Conservation (phyloP, 1,140 invertebrate species). For the Drosophila mauritiana region DNA sequence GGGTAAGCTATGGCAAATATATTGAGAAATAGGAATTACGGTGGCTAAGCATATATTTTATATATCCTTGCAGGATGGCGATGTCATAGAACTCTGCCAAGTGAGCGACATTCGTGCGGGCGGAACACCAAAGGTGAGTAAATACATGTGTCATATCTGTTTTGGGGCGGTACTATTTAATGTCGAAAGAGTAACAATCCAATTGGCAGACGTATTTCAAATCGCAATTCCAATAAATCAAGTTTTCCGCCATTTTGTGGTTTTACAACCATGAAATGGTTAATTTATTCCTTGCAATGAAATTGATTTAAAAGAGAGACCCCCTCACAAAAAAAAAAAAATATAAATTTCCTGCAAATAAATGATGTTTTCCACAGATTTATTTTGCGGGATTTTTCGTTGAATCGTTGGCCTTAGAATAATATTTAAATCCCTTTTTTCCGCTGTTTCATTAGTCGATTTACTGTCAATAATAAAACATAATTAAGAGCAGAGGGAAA, state of each 20-base stretch:
- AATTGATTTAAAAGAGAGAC: not conserved
- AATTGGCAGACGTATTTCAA: too few species aligned
- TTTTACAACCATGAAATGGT: too few species aligned
- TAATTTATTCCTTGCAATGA: not conserved
- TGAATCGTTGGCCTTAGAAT: not conserved
- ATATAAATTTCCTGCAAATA: not conserved
- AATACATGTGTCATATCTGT: not conserved
- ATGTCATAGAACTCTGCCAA: constrained; percentile 98
- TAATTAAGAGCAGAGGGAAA: too few species aligned
- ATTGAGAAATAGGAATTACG: not conserved
- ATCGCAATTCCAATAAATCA: not conserved
- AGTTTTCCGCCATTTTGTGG: not conserved
- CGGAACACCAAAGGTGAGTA: constrained; percentile 92
- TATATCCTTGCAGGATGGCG: constrained; percentile 91
- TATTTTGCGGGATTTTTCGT: not conserved
- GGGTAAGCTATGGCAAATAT: constrained; percentile 87
- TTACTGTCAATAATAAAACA: not conserved
- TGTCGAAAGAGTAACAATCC: too few species aligned
- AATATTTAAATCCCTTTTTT: not conserved
- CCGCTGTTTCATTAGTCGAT: constrained; percentile 1
- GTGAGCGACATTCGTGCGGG: constrained; percentile 97
- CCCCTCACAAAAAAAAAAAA: not conserved
- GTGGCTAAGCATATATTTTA: not conserved
- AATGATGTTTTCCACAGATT: not conserved
- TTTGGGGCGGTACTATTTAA: too few species aligned